These are phyloP conservation scores for Sebastes baramenuke DNA, from an alignment of 2,797 vertebrate genomes.

Conservation along the genomic window DNA sequence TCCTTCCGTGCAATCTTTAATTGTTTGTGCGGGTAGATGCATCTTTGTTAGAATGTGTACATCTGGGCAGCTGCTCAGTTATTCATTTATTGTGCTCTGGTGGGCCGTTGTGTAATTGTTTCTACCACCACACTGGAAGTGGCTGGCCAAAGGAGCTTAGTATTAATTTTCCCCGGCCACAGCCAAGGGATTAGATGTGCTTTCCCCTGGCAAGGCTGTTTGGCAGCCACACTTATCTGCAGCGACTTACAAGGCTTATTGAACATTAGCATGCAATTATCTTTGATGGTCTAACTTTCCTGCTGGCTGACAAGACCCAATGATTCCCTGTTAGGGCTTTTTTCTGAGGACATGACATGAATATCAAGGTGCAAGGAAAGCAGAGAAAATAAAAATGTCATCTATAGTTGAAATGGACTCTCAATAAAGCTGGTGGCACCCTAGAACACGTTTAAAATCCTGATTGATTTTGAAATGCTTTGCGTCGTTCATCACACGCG, in stretches of 20 bases:
- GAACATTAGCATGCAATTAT: conserved; percentile 81
- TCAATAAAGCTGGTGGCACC: conserved; percentile 52
- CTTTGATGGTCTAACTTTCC: conserved; percentile 77
- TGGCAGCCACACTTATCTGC: conserved; percentile 75
- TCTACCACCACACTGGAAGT: conserved; percentile 62
- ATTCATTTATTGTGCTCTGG: conserved; percentile 72
- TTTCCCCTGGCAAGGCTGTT: conserved; percentile 73
- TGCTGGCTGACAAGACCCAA: conserved; percentile 68
- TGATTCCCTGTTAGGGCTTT: conserved; percentile 66
- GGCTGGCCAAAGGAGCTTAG: conserved; percentile 68
- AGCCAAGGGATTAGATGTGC: conserved; percentile 75
- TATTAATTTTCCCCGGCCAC: conserved; percentile 72
- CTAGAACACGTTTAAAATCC: conserved; percentile 43
- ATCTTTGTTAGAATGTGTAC: conserved; percentile 67
- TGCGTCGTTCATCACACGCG: conserved; percentile 54
- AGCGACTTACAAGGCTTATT: conserved; percentile 79
- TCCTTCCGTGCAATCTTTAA: conserved; percentile 32
- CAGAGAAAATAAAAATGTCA: conserved; percentile 56
- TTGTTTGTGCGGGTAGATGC: conserved; percentile 58
- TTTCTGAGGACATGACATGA: conserved; percentile 59
- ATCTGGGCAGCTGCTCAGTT: conserved; percentile 56
- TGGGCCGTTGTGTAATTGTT: conserved; percentile 75
- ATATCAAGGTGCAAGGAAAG: conserved; percentile 55
- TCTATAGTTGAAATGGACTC: conserved; percentile 44
- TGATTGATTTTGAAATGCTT: conserved; percentile 62